Base-by-base conservation (phyloP, 2,113 vertebrate species). In the Petroica traversi region DNA sequence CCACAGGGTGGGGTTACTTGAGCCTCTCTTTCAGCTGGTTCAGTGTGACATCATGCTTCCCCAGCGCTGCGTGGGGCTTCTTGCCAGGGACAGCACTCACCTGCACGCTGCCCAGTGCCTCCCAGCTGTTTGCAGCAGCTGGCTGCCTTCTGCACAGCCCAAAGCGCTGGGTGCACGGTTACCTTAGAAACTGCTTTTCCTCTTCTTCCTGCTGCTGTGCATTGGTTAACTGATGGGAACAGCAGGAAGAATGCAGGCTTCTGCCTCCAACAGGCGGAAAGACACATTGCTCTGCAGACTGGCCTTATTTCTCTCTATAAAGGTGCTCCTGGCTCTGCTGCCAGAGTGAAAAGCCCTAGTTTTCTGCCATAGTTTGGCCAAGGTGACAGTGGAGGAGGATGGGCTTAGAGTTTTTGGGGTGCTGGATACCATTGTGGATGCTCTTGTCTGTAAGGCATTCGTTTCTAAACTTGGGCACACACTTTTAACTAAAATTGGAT, bases 161-260 rank as follows among this genome's bases (percentile, higher is more conserved):
- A 2, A 57, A 93, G 62, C 0, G 1, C 63, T 61, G 82, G 85
- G 45, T 68, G 38, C 2, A 0, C 0, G 3, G 91, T 95, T 96
- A 89, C 94, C 96, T 96, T 96, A 95, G 95, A 96, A 97, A 97
- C 92, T 16, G 58, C 29, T 81, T 85, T 66, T 88, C 79, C 34
- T 88, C 72, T 62, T 78, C 69, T 85, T 83, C 31, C 25, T 59
- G 3, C 59, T 24, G 75, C 69, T 92, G 31, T 79, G 78, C 36
- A 22, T 33, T 40, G 83, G 40, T 88, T 62, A 83, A 90, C 46
- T 41, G 77, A 52, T 28, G 24, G 38, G 41, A 83, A 33, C 36
- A 67, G 40, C 62, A 73, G 48, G 61, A 81, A 41, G 19, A 64
- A 59, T 31, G n/a, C 4, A 24, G 43, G 41, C 45, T 85, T 92